Conservation (phyloP, 2,888 invertebrate genomes). For the Orthonevra nobilis region DNA sequence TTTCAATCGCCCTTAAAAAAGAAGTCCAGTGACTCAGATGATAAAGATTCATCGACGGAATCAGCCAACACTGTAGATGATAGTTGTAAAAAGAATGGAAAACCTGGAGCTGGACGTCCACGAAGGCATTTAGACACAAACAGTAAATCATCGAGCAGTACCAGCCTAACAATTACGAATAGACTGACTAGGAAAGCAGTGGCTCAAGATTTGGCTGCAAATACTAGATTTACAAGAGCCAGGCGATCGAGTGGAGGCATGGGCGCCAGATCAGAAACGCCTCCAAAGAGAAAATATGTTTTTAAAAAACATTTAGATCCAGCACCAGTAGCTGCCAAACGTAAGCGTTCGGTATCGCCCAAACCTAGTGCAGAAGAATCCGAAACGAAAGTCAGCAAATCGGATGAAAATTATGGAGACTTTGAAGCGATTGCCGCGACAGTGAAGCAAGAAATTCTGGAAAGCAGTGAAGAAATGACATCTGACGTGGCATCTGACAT, state of each 20-base stretch:
- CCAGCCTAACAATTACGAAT: constrained; percentile 71
- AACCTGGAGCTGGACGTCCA: not conserved
- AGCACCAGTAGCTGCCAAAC: constrained; percentile 32
- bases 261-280: constrained; percentile 60
- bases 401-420: constrained; percentile 71
- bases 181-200: constrained; percentile 78
- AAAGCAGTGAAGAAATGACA: constrained; percentile 72
- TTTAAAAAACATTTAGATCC: constrained; percentile 70
- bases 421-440: constrained; percentile 64
- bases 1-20: constrained; percentile 38
- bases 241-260: constrained; percentile 70
- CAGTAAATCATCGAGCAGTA: constrained; percentile 41
- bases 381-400: constrained; percentile 74
- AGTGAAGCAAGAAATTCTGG: constrained; percentile 76
- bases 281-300: constrained; percentile 35
- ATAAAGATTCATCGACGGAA: constrained; percentile 41
- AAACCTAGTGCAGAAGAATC: constrained; percentile 65
- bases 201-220: constrained; percentile 75
- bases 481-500: constrained; percentile 69
- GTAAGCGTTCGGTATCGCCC: constrained; percentile 52
- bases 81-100: constrained; percentile 21
- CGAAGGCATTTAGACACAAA: constrained; percentile 25
- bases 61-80: constrained; percentile 27
- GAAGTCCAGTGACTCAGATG: constrained; percentile 32
- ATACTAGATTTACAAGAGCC: constrained; percentile 77